A percentile compares a stretch with the other conserved stretches of the same genome.
phyloP scores from a whole-genome alignment of 2,113 vertebrate genomes.

The Poeciliopsis retropinna region DNA sequence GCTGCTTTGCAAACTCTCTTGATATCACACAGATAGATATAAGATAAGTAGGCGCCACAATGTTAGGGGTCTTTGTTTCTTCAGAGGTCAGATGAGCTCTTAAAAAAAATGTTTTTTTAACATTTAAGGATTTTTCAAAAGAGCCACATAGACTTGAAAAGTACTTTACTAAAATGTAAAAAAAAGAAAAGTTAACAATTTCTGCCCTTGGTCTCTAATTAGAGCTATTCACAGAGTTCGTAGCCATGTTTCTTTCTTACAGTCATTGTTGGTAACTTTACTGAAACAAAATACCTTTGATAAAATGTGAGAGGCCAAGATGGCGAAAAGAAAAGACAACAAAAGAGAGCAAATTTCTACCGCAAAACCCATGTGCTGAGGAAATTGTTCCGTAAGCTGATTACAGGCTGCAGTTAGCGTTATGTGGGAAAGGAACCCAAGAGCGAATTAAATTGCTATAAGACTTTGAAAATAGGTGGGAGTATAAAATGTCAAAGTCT shows the following conservation, averaged over 20 bases:
- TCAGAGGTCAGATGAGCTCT: neutral
- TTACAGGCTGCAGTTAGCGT: slow-evolving; percentile 66
- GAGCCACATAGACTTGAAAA: neutral
- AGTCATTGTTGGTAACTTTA: neutral
- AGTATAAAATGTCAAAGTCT: slow-evolving; percentile 8
- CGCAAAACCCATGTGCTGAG: slow-evolving; percentile 46
- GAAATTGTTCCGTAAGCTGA: slow-evolving; percentile 63
- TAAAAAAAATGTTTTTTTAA: neutral
- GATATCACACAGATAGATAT: neutral
- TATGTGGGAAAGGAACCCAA: slow-evolving; percentile 61
- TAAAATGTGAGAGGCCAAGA: neutral
- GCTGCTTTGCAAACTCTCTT: too few species aligned
- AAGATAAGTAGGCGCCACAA: neutral
- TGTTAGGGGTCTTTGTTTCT: neutral
- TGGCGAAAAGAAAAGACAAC: neutral
- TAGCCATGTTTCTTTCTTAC: neutral
- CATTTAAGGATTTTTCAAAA: neutral
- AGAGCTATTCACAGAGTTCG: neutral
- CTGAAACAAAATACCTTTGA: neutral
- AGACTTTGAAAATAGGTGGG: slow-evolving; percentile 14
- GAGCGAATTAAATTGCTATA: slow-evolving; percentile 62
- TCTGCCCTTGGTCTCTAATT: neutral
- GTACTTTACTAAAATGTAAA: neutral
- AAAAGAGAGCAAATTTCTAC: slow-evolving; percentile 5
- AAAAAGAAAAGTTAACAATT: neutral